Percentiles rank a stretch among this genome's conserved stretches.
Conservation (phyloP, 2,888 invertebrate species). For the Drosophila macrospina region DNA sequence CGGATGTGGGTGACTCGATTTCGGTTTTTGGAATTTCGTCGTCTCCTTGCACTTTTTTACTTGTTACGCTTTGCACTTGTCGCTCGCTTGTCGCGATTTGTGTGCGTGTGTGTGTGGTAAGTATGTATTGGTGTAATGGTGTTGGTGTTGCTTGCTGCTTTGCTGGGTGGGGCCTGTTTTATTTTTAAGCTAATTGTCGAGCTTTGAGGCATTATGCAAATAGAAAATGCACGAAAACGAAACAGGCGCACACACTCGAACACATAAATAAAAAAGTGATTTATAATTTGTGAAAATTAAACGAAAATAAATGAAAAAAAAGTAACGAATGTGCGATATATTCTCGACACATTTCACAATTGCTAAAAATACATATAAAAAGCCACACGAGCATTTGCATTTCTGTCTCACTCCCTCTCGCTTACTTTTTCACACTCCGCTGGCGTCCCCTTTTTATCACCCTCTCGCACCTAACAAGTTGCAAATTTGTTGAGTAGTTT, state of each 20-base stretch:
- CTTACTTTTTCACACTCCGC: background rate
- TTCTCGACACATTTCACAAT: slow-evolving; percentile 70
- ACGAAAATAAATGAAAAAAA: slow-evolving; percentile 12
- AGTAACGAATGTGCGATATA: slow-evolving; percentile 30
- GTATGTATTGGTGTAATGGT: slow-evolving; percentile 4
- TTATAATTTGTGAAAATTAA: slow-evolving; percentile 68
- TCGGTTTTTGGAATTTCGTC: slow-evolving; percentile 49
- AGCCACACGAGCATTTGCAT: slow-evolving; percentile 61
- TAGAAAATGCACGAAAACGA: slow-evolving; percentile 34
- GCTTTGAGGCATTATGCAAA: slow-evolving; percentile 62
- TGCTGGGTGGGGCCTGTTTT: slow-evolving; percentile 62
- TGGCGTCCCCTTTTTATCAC: background rate
- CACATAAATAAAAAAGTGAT: slow-evolving; percentile 56
- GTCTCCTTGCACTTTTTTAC: slow-evolving; percentile 62
- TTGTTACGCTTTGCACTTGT: slow-evolving; percentile 61
- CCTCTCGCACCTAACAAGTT: slow-evolving; percentile 5
- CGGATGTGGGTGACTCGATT: slow-evolving; percentile 59
- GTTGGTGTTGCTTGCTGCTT: slow-evolving; percentile 11
- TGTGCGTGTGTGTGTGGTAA: slow-evolving; percentile 9
- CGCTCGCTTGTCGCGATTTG: slow-evolving; percentile 36
- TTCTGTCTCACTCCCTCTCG: background rate
- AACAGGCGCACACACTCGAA: slow-evolving; percentile 7
- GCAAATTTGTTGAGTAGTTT: slow-evolving; percentile 51
- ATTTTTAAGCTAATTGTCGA: slow-evolving; percentile 65
- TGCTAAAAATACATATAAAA: slow-evolving; percentile 68